Percentiles rank a stretch among this genome's conserved stretches.
Evolutionary conservation across 2,113 vertebrate genomes (phyloP).

Genomic region (Microcebus ravelobensis): DNA sequence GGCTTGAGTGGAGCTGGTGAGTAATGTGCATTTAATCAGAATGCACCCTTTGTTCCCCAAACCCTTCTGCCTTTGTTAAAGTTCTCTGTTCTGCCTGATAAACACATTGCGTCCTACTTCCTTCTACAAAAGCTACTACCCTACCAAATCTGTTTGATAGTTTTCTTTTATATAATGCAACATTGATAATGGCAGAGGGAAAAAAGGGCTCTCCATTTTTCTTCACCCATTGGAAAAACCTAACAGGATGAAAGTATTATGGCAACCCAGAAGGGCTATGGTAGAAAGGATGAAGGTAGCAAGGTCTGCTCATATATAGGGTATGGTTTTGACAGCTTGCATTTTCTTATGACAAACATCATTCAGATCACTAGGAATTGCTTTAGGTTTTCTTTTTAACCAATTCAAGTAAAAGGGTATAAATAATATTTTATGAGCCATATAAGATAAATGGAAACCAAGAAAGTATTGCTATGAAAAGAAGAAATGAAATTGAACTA

Average conservation of each 20-base stretch:
- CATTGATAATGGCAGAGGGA: not conserved
- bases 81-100: conserved; percentile 46
- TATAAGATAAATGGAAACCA: conserved; percentile 69
- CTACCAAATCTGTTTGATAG: not conserved
- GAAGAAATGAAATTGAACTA: conserved; percentile 33
- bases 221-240: not conserved
- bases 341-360: conserved; percentile 1
- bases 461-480: conserved; percentile 73
- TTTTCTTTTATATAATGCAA: conserved; percentile 56
- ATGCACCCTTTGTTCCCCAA: not conserved
- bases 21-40: conserved; percentile 22
- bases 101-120: conserved; percentile 53
- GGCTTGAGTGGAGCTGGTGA: conserved; percentile 13
- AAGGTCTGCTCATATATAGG: not conserved
- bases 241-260: not conserved
- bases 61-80: conserved; percentile 23
- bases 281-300: not conserved
- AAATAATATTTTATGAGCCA: conserved; percentile 62
- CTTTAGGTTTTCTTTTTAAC: conserved; percentile 72
- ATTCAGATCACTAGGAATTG: conserved; percentile 1
- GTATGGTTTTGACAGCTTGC: not conserved
- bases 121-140: conserved; percentile 15
- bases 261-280: not conserved
- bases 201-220: not conserved
- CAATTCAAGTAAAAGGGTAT: conserved; percentile 74